phyloP scores from a whole-genome alignment of 2,797 vertebrate genomes.

The Heterohyrax brucei region DNA sequence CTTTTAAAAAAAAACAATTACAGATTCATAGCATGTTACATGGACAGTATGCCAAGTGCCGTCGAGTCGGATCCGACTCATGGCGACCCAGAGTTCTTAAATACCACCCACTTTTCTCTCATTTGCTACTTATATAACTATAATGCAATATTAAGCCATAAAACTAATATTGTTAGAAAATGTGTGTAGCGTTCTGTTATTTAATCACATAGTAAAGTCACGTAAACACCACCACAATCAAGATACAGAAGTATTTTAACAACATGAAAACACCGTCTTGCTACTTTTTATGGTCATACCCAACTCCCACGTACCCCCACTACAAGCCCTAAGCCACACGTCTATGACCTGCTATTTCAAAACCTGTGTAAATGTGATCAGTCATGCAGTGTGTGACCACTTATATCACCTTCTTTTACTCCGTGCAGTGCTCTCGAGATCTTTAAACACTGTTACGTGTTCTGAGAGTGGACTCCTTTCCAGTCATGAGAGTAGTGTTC shows the following conservation, averaged over 20 bases:
- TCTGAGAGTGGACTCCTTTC: too few relatives aligned
- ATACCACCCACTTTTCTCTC: background rate
- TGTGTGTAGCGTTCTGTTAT: background rate
- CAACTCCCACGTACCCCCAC: background rate
- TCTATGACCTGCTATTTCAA: background rate
- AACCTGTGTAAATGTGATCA: background rate
- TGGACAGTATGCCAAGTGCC: background rate
- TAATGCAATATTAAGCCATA: background rate
- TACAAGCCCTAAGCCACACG: too few relatives aligned
- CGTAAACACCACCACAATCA: background rate
- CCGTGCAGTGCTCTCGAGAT: too few relatives aligned
- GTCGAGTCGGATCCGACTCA: too few relatives aligned
- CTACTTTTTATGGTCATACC: background rate
- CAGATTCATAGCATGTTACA: background rate
- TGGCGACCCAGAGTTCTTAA: background rate
- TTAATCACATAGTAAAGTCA: background rate
- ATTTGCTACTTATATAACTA: background rate
- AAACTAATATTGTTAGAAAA: background rate
- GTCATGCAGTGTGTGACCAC: background rate
- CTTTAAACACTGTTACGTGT: too few relatives aligned
- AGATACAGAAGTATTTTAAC: background rate
- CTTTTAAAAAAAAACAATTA: background rate
- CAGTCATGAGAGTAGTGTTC: too few relatives aligned
- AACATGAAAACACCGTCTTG: background rate
- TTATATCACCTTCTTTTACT: background rate